Base-by-base conservation (phyloP, 2,888 invertebrate genomes). In the Drosophila subsilvestris region DNA sequence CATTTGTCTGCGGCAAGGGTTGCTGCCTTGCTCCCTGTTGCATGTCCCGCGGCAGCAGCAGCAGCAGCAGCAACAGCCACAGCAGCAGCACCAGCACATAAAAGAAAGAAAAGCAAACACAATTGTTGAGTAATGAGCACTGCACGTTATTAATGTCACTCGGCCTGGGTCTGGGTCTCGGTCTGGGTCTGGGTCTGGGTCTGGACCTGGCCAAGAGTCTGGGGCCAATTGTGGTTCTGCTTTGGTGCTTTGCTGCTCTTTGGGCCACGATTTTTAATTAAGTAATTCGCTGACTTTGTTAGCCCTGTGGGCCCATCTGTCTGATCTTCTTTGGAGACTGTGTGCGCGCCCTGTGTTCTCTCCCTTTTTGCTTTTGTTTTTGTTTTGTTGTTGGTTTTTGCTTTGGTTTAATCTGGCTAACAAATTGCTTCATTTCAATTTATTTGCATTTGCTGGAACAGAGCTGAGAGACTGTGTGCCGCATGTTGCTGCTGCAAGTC, bases 221-320 rank as follows among this genome's bases (percentile, higher is more conserved):
- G 58, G 54, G 20, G 32, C 50, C 43, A 27, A 44, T 74, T 59
- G 62, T 63, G 27, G 44, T 47, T 54, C 55, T 37, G 14, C 50
- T 32, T 12, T 69, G 56, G 58, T 59, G 60, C 50, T 32, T 12
- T 69, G 56, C 58, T 59, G 60, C 50, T 73, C 75, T 73, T 63
- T 85, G 86, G 86, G 87, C 89, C 90, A 90, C 81, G 84, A 79
- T 87, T 90, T 90, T 90, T 90, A 90, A 90, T 90, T 90, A 90
- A 90, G 90, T 89, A 90, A 90, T 90, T 89, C 82, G 82, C 79
- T 80, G 86, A 80, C 80, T 82, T 82, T 81, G 85, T 82, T 78
- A 81, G 81, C 84, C 87, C 85, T 80, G 66, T 80, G 80, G 82
- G 69, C 79, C 63, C 69, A 61, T 63, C 66, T 59, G 65, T 25